Base-by-base conservation (phyloP, 2,888 invertebrate species). In the Heteropelma amictum region DNA sequence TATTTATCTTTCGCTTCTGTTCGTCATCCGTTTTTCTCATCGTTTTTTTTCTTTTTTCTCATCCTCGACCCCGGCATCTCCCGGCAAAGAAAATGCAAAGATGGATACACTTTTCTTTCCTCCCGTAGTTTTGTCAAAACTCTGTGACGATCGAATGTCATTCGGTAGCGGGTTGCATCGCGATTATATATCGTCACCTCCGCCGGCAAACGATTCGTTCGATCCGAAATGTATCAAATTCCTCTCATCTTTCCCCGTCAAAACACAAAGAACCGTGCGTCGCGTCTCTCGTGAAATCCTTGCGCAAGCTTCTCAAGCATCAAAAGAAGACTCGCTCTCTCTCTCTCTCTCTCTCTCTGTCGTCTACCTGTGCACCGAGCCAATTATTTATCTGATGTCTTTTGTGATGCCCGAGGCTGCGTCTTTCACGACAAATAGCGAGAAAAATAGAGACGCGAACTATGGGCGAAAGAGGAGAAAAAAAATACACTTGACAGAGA, bases 331-430 rank as follows among this genome's bases (percentile, higher is more conserved):
- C 35, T 53, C 17, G 10, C 33, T 54, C 33, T 19, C 30, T 19
- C 10, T 60, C 17, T 42, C 30, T 28, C 47, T 19, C 33, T 12
- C n/a, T n/a, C n/a, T n/a, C n/a, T n/a, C n/a, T n/a, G n/a, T n/a
- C n/a, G n/a, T n/a, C 83, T 88, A 88, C 88, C 88, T 88, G 88
- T 85, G 81, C 84, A 87, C 86, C 86, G 82, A 89, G 88, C 87
- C 88, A 89, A 89, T 89, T 88, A 89, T 89, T 87, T 86, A 86
- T 87, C 88, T 83, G 86, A 84, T 84, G 83, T 82, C 82, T 82
- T 85, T 88, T 88, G 84, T 84, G 77, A 72, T 58, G 28, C 69
- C 30, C 35, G 45, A 61, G 49, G 49, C 38, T 26, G 26, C 56
- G 23, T 56, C 51, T 17, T 28, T 33, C 30, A 17, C 35, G 54